Evolutionary conservation across 2,888 invertebrate genomes (phyloP), one percentile per base, ranked within the genome.

Genomic region (Hedychridium roseum): DNA sequence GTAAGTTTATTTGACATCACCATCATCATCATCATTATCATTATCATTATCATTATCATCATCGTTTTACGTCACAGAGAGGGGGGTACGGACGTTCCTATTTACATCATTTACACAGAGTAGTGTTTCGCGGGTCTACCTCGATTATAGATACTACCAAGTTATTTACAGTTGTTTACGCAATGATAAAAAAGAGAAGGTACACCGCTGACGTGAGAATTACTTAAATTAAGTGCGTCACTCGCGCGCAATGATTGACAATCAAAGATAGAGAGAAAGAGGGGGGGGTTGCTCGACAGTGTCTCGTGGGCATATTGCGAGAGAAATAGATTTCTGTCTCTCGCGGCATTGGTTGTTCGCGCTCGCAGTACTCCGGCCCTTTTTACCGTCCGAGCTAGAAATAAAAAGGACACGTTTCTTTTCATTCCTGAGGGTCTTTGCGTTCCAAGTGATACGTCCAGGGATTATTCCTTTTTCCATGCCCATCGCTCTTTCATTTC

Each of bases 21-120:
- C 23, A 43, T 46, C 34, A 47, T 30, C 30, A 38, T 40, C 15
- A 12, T 15, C 14, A 15, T 46, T 16, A 31, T 44, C 14, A 42
- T 17, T 17, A 9, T 54, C 38, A 43, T 48, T 45, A 38, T 42
- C 43, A 35, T 47, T 40, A 45, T 54, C 37, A 36, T 53, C 26
- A 36, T 54, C 47, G 43, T 51, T 49, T 39, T 37, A 43, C 50
- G 44, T 61, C 57, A 57, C 57, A 52, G 44, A 62, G 54, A n/a
- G n/a, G n/a, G n/a, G n/a, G 47, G 57, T 61, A 60, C 50, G 54
- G 56, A 53, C 60, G 52, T 23, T 6, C 5, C 64, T 76, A 76
- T 76, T 73, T 75, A 76, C 75, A 76, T 65, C 50, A 63, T 68
- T 69, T 64, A 68, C 65, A 69, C 50, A 66, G 23, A 28, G 26